Conservation (phyloP, 2,888 invertebrate species). For the Acleris cristana region DNA sequence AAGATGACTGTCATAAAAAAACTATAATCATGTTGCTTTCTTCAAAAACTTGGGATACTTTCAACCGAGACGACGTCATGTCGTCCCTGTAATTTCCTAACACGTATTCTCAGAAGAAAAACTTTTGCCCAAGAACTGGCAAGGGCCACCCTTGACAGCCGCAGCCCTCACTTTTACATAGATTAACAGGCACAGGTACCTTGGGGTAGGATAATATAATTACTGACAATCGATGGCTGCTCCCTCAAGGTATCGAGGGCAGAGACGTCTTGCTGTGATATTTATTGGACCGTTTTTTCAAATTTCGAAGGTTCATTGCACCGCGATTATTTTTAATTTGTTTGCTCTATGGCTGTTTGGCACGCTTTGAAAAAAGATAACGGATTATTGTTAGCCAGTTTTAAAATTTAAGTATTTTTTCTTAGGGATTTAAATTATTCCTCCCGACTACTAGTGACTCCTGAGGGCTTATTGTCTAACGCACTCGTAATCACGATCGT, state of each 20-base stretch:
- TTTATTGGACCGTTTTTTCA: conserved; percentile 57
- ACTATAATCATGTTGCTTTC: not conserved
- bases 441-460: too few relatives aligned
- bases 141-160: conserved; percentile 32
- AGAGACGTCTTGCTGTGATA: conserved; percentile 64
- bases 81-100: not conserved
- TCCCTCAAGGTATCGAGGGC: conserved; percentile 57
- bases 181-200: conserved; percentile 65
- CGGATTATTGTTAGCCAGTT: conserved; percentile 9
- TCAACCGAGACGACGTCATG: not conserved
- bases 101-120: conserved; percentile 20
- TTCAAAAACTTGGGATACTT: not conserved
- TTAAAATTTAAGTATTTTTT: not conserved
- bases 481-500: too few relatives aligned
- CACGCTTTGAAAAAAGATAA: conserved; percentile 16
- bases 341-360: conserved; percentile 21
- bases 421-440: too few relatives aligned
- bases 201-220: conserved; percentile 73
- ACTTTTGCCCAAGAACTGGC: conserved; percentile 21
- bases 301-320: conserved; percentile 31
- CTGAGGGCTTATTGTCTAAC: too few relatives aligned
- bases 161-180: conserved; percentile 53
- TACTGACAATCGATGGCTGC: conserved; percentile 72
- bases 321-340: conserved; percentile 32
- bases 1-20: not conserved